A percentile compares a stretch with the other conserved stretches of the same genome.
phyloP scores from a whole-genome alignment of 2,113 vertebrate genomes.

The Falcunculus frontatus region DNA sequence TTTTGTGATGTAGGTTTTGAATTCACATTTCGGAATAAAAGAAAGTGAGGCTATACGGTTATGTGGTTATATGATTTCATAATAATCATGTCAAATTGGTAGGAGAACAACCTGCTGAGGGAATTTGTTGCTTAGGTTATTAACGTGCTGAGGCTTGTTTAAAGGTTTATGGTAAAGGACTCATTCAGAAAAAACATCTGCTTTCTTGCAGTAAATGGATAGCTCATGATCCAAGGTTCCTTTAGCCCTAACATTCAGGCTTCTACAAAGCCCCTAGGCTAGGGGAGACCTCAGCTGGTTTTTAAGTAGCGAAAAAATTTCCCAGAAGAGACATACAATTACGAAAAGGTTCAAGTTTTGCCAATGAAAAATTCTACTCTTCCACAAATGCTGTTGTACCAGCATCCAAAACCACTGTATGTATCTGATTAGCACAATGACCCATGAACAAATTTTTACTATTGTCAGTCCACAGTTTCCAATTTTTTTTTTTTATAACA shows the following conservation, averaged over 20 bases:
- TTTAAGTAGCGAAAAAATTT: neutral
- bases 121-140: neutral
- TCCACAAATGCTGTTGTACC: neutral
- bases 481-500: neutral
- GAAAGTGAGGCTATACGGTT: neutral
- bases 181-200: neutral
- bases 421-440: neutral
- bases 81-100: neutral
- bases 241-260: neutral
- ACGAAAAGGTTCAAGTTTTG: neutral
- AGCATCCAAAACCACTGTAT: neutral
- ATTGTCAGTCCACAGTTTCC: neutral
- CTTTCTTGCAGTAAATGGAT: neutral
- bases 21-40: neutral
- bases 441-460: neutral
- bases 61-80: neutral
- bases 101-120: neutral
- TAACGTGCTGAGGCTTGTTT: neutral
- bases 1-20: neutral
- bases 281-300: neutral
- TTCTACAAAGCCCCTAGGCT: neutral
- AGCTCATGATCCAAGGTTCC: neutral
- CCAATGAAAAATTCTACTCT: neutral
- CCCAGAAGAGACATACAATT: neutral
- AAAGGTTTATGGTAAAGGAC: neutral